Evolutionary conservation across 2,888 invertebrate genomes (phyloP), one percentile per base, ranked within the genome.

Genomic region (Meta bourneti): DNA sequence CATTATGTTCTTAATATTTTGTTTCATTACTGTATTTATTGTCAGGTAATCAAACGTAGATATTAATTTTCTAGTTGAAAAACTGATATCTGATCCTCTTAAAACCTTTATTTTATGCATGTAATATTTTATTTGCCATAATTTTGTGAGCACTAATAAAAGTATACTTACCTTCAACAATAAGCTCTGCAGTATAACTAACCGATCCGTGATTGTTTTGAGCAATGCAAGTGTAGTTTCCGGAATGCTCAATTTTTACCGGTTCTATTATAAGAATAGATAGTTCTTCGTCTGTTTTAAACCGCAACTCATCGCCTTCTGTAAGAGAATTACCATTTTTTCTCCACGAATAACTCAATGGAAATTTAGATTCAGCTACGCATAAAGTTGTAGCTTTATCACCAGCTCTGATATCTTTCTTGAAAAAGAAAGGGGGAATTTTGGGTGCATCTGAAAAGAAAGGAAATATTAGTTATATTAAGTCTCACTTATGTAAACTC

Each of bases 211-310:
- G 49, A 0, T 52, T 70, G 19, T 89, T 93, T 19, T 48, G 74
- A 7, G 69, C 93, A n/a, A 78, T 86, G 34, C 93, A 93, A 9
- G 93, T 93, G 20, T 93, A 93, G 74, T 93, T 93, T 51, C 93
- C 93, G 0, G 87, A 61, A 9, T 83, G 52, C 2, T 83, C 52
- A 7, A 52, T 54, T 61, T 69, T 71, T 5, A 93, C 87, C 0
- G 85, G 72, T 1, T 84, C 87, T 51, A 93, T 83, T 16, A 82
- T 91, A 11, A 93, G 48, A 52, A 93, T 52, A 0, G 91, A 93
- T 19, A 90, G 61, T 54, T 93, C 91, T 51, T 91, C 93, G 13
- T 92, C 91, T 0, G 79, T 92, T 92, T 89, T 92, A 0, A 88
- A 20, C 34, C 80, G 19, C 5, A 89, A 9, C 19, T 80, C 89